phyloP scores from a whole-genome alignment of 2,888 invertebrate species.

The Empis stercorea region DNA sequence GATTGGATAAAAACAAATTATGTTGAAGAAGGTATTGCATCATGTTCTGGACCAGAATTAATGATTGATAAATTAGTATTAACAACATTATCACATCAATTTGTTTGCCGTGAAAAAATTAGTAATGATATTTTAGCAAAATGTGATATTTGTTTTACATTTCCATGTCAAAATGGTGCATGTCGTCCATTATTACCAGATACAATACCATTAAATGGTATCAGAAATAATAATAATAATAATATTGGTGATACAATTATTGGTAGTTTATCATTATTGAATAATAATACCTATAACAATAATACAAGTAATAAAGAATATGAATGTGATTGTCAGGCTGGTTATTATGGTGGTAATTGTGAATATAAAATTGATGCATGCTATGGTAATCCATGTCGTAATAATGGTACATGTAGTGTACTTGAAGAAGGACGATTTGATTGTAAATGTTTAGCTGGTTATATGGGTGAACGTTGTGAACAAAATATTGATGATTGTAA shows the following conservation, averaged over 20 bases:
- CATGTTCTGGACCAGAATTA: conserved; percentile 75
- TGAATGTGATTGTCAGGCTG: conserved; percentile 81
- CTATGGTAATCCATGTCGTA: conserved; percentile 93
- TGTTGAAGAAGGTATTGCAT: conserved; percentile 97
- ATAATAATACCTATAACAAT: background rate
- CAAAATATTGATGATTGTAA: conserved; percentile 92
- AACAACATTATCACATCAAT: conserved; percentile 73
- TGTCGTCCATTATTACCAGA: conserved; percentile 47
- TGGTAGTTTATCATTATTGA: background rate
- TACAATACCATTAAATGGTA: too few relatives aligned
- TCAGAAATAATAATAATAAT: too few relatives aligned
- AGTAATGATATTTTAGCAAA: conserved; percentile 76
- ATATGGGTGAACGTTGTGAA: conserved; percentile 89
- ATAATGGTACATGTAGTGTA: conserved; percentile 79
- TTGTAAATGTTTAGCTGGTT: conserved; percentile 84
- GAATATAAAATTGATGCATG: conserved; percentile 96
- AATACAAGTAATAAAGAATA: conserved; percentile 56
- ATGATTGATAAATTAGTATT: conserved; percentile 91
- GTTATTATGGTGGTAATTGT: conserved; percentile 91
- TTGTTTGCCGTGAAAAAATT: conserved; percentile 67
- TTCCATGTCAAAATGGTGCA: conserved; percentile 83
- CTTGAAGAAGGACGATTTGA: conserved; percentile 92
- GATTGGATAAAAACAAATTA: conserved; percentile 95
- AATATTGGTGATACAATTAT: background rate
- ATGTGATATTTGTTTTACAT: conserved; percentile 89